phyloP scores from a whole-genome alignment of 1,140 invertebrate genomes.

The Luehdorfia chinensis region DNA sequence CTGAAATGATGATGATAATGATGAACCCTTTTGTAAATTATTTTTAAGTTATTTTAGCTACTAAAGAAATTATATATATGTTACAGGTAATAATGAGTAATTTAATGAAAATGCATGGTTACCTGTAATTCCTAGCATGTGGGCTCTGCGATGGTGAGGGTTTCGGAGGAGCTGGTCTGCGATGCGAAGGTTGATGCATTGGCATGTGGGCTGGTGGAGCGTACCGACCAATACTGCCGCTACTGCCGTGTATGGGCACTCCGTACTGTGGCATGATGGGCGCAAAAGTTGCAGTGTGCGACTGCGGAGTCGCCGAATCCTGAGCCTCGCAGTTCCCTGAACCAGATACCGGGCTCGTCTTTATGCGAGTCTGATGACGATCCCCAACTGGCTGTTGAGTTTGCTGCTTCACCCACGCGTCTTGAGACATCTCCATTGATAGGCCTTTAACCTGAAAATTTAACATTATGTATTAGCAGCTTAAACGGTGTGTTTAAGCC shows the following conservation, averaged over 20 bases:
- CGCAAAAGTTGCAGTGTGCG: constrained; percentile 70
- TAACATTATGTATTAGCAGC: background rate
- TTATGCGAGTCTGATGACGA: constrained; percentile 58
- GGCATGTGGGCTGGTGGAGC: constrained; percentile 80
- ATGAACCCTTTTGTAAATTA: too few species aligned
- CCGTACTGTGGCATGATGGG: constrained; percentile 73
- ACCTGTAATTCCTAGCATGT: constrained; percentile 77
- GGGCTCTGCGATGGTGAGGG: constrained; percentile 79
- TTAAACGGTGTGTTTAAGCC: too few species aligned
- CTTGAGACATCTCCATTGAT: constrained; percentile 72
- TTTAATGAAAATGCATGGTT: too few species aligned
- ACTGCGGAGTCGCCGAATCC: constrained; percentile 41
- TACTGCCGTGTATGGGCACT: constrained; percentile 71
- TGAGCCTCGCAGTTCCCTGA: constrained; percentile 55
- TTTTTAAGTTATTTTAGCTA: too few species aligned
- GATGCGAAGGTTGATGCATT: constrained; percentile 67
- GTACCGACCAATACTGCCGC: constrained; percentile 74
- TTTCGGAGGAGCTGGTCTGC: constrained; percentile 75
- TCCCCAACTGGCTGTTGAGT: constrained; percentile 53
- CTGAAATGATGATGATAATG: too few species aligned
- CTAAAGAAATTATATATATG: too few species aligned
- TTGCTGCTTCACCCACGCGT: constrained; percentile 69
- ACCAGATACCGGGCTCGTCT: constrained; percentile 66
- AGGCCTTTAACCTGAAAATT: constrained; percentile 64
- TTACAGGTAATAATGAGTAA: too few species aligned